Evolutionary conservation across 2,888 invertebrate species (phyloP).

Genomic region (Galerucella calmariensis): DNA sequence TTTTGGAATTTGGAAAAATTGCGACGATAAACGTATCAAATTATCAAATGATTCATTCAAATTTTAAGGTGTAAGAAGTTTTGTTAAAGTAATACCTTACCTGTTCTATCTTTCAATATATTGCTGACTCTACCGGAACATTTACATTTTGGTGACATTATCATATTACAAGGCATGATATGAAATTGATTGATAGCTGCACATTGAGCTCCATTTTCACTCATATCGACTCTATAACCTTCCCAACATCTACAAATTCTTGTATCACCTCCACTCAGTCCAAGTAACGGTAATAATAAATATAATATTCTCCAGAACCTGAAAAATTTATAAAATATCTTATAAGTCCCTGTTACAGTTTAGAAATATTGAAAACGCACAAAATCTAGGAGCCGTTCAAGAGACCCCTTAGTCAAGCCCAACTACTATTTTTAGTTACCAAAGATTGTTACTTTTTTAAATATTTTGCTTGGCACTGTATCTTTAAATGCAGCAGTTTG

Average conservation of each 20-base stretch:
- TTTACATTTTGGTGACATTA: slow-evolving; percentile 55
- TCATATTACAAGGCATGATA: slow-evolving; percentile 58
- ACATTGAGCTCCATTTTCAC: slow-evolving; percentile 53
- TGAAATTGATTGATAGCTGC: slow-evolving; percentile 54
- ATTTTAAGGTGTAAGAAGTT: no score
- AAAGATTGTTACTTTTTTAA: no score
- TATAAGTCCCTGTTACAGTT: no score
- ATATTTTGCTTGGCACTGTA: no score
- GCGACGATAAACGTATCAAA: no score
- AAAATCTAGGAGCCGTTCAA: no score
- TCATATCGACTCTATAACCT: slow-evolving; percentile 55
- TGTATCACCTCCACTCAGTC: slow-evolving; percentile 19
- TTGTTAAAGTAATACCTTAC: slow-evolving; percentile 20
- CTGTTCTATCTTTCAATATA: slow-evolving; percentile 58
- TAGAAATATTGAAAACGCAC: no score
- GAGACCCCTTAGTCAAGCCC: no score
- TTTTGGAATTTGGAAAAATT: no score
- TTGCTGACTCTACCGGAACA: slow-evolving; percentile 56
- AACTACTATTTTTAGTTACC: no score
- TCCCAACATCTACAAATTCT: slow-evolving; percentile 57
- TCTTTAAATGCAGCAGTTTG: no score
- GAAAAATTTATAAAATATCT: slow-evolving; percentile 1
- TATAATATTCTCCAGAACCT: slow-evolving; percentile 36
- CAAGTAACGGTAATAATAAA: slow-evolving; percentile 20
- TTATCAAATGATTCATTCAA: no score